These are phyloP conservation scores for Patella caerulea DNA, from an alignment of 2,888 invertebrate genomes.

Conservation along the genomic window DNA sequence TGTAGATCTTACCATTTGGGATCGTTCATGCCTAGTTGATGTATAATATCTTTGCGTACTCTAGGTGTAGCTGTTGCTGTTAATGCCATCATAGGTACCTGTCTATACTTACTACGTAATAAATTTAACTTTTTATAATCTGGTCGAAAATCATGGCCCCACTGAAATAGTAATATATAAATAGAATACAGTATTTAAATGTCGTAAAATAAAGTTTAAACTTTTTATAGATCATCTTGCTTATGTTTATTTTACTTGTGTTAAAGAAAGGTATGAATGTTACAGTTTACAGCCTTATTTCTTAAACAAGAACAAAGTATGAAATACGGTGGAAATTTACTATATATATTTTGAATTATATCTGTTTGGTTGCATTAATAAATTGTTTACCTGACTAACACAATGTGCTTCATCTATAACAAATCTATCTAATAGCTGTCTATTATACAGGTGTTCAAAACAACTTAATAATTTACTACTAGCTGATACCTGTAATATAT, in stretches of 20 bases:
- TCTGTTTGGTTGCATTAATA: no score
- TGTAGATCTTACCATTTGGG: conserved; percentile 66
- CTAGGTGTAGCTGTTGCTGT: conserved; percentile 97
- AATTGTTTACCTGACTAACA: conserved; percentile 82
- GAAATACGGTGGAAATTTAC: no score
- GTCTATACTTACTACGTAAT: conserved; percentile 81
- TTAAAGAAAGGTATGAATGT: no score
- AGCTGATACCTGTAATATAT: conserved; percentile 73
- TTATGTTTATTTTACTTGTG: no score
- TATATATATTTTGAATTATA: no score
- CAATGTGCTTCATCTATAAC: conserved; percentile 99
- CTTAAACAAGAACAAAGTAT: no score
- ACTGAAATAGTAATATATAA: conserved; percentile 71
- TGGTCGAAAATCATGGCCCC: conserved; percentile 87
- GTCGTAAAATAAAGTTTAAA: neutral
- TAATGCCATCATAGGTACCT: conserved; percentile 84
- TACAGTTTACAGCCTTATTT: no score
- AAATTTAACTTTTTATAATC: conserved; percentile 86
- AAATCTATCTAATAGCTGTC: conserved; percentile 85
- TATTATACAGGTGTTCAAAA: conserved; percentile 80
- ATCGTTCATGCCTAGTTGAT: conserved; percentile 78
- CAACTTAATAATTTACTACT: conserved; percentile 83
- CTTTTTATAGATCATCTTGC: no score
- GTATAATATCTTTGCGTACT: conserved; percentile 89
- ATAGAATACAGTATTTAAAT: neutral